Evolutionary conservation across 2,888 invertebrate genomes (phyloP).

Genomic region (Drosophila pegasa): DNA sequence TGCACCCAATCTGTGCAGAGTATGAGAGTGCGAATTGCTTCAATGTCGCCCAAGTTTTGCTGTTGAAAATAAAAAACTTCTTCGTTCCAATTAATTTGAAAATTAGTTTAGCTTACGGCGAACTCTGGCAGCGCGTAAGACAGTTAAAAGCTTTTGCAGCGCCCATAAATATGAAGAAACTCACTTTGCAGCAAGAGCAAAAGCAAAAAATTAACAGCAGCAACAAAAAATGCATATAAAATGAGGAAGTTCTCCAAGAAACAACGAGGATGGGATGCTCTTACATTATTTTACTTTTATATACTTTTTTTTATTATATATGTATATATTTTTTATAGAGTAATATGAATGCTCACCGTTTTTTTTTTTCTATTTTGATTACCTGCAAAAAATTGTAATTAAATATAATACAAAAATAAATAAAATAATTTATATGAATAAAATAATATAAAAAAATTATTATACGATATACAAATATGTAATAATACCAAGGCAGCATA

Average conservation of each 20-base stretch:
- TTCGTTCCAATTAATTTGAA: constrained; percentile 5
- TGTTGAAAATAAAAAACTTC: constrained; percentile 1
- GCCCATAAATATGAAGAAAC: constrained; percentile 59
- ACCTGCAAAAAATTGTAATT: no score
- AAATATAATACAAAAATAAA: no score
- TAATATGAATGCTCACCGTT: no score
- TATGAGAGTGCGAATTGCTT: background rate
- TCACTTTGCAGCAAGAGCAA: constrained; percentile 36
- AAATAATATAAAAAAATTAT: no score
- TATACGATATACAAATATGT: no score
- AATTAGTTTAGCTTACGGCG: constrained; percentile 16
- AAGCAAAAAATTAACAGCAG: constrained; percentile 8
- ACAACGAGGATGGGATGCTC: background rate
- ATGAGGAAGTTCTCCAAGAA: background rate
- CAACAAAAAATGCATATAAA: background rate
- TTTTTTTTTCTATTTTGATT: no score
- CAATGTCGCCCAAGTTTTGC: constrained; percentile 1
- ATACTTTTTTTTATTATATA: no score
- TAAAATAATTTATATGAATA: no score
- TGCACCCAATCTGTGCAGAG: background rate
- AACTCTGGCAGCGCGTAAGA: constrained; percentile 27
- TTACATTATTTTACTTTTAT: background rate
- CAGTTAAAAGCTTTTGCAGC: constrained; percentile 44
- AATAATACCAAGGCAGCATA: no score
- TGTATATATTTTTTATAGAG: no score